Evolutionary conservation across 2,888 invertebrate species (phyloP).

Genomic region (Camponotus fellah): DNA sequence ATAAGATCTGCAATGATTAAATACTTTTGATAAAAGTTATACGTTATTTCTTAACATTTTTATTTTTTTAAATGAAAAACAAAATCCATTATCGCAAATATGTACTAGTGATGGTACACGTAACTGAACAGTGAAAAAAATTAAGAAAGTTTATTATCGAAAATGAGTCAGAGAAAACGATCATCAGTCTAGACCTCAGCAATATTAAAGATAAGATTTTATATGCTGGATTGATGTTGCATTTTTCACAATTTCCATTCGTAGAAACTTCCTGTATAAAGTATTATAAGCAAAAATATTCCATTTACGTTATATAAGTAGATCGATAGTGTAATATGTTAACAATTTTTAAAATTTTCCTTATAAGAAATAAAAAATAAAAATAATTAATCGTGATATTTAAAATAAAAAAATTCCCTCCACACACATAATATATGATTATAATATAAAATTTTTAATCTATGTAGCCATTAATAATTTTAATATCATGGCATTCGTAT

Average conservation of each 20-base stretch:
- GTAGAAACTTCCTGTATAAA: not conserved
- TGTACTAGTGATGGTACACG: not conserved
- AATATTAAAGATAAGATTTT: conserved; percentile 6
- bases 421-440: not conserved
- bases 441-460: not conserved
- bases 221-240: not conserved
- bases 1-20: not conserved
- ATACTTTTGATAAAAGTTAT: not conserved
- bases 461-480: not conserved
- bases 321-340: not conserved
- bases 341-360: not conserved
- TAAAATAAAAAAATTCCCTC: not conserved
- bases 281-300: not conserved
- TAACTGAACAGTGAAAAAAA: not conserved
- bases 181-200: not conserved
- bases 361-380: not conserved
- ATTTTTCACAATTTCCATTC: not conserved
- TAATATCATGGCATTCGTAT: not conserved
- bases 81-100: not conserved
- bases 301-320: not conserved
- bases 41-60: not conserved
- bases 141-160: conserved; percentile 7
- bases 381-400: not conserved
- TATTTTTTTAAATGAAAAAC: not conserved
- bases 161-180: not conserved